Evolutionary conservation across 2,113 vertebrate species (phyloP).

Genomic region (Todiramphus chloris): DNA sequence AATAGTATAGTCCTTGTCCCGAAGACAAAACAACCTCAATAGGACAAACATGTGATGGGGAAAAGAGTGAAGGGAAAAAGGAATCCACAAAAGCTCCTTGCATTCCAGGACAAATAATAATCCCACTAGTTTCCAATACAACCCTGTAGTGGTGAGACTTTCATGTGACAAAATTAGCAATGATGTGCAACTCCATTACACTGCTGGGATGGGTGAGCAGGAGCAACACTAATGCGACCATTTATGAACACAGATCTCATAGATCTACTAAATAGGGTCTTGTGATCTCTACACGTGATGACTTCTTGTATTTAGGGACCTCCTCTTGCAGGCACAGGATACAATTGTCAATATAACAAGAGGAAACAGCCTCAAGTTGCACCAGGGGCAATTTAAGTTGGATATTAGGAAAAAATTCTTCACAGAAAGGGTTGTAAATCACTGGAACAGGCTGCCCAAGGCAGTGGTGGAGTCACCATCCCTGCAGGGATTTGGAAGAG

Average conservation of each 20-base stretch:
- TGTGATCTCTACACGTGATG: rapidly evolving
- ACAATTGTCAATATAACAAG: too few species aligned
- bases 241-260: background rate
- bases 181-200: background rate
- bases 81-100: background rate
- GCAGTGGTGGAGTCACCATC: too few species aligned
- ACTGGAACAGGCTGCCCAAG: too few species aligned
- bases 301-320: background rate
- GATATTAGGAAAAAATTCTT: too few species aligned
- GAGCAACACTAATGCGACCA: background rate
- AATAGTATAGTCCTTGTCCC: background rate
- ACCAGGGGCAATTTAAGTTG: too few species aligned
- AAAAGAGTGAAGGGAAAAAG: background rate
- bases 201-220: background rate
- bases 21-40: background rate
- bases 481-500: too few species aligned
- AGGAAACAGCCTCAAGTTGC: too few species aligned
- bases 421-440: too few species aligned
- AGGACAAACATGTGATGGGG: background rate
- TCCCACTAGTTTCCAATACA: background rate
- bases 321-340: background rate
- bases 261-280: background rate
- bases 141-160: background rate
- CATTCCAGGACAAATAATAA: background rate
- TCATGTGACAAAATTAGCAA: background rate